Evolutionary conservation across 1,140 invertebrate species (phyloP).

Genomic region (Ostrea edulis): DNA sequence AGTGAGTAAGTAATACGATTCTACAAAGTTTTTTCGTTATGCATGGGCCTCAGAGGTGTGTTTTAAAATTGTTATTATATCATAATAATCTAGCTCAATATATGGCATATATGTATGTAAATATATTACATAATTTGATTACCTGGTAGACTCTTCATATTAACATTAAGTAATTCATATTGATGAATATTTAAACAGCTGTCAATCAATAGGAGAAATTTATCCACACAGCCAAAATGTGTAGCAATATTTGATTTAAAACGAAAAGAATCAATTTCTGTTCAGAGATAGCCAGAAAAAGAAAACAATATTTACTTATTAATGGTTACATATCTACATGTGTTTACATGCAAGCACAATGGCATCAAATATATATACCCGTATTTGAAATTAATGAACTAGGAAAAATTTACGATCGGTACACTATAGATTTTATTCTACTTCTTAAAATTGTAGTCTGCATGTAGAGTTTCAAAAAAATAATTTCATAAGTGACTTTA

Average conservation of each 20-base stretch:
- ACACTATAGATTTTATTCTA: too few relatives aligned
- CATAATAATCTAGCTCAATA: too few relatives aligned
- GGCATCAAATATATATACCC: too few relatives aligned
- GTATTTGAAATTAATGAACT: too few relatives aligned
- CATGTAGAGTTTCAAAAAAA: neutral
- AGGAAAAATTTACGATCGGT: too few relatives aligned
- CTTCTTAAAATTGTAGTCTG: too few relatives aligned
- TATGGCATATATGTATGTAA: too few relatives aligned
- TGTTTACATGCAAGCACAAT: neutral
- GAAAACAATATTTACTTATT: neutral
- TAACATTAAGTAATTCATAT: neutral
- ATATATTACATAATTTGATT: neutral
- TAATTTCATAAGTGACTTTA: neutral
- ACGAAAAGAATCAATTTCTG: neutral
- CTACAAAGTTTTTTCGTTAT: too few relatives aligned
- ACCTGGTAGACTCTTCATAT: neutral
- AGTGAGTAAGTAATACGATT: too few relatives aligned
- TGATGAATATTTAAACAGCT: neutral
- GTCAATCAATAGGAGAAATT: neutral
- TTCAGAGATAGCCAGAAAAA: neutral
- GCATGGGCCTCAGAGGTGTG: too few relatives aligned
- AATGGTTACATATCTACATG: neutral
- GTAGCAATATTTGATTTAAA: neutral
- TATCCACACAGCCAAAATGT: neutral
- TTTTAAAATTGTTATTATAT: too few relatives aligned